Percentiles rank a stretch among this genome's conserved stretches.
Evolutionary conservation across 2,113 vertebrate species (phyloP).

Genomic region (Pelecanus crispus): DNA sequence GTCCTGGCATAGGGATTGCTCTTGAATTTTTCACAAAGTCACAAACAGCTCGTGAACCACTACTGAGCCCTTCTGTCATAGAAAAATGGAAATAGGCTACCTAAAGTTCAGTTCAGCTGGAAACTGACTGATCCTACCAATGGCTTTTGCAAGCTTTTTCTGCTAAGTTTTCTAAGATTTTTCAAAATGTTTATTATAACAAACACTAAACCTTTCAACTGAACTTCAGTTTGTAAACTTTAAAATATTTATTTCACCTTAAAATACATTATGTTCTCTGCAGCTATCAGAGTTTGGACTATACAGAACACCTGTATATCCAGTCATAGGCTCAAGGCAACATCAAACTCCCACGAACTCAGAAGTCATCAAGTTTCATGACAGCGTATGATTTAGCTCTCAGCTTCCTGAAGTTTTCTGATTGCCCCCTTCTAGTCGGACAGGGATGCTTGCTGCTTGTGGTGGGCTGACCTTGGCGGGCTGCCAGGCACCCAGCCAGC

Average conservation of each 20-base stretch:
- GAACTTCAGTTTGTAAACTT: not conserved
- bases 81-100: not conserved
- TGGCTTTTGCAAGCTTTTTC: not conserved
- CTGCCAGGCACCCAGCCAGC: not conserved
- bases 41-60: not conserved
- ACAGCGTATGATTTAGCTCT: not conserved
- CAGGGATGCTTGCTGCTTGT: not conserved
- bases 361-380: not conserved
- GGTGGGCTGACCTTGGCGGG: not conserved
- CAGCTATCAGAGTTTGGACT: not conserved
- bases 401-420: not conserved
- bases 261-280: not conserved
- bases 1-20: not conserved
- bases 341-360: not conserved
- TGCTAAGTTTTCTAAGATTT: not conserved
- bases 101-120: not conserved
- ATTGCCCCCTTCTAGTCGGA: not conserved
- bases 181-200: not conserved
- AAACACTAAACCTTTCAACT: not conserved
- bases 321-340: not conserved
- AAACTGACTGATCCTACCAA: not conserved
- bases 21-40: not conserved
- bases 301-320: not conserved
- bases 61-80: not conserved
- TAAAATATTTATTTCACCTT: not conserved